Evolutionary conservation across 2,888 invertebrate genomes (phyloP).

Genomic region (Yponomeuta evonymella): DNA sequence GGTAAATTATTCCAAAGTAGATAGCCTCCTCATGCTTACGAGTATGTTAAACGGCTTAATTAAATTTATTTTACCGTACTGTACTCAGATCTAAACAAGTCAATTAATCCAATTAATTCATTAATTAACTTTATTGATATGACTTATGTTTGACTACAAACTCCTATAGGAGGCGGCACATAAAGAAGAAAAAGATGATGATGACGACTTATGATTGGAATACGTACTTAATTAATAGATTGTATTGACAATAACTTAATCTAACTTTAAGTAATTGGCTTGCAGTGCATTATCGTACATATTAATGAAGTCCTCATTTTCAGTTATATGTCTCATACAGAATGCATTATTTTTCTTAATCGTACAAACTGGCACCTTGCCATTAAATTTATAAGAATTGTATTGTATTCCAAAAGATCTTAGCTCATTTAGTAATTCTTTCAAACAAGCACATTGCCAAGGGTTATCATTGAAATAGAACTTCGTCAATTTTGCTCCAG

Average conservation of each 20-base stretch:
- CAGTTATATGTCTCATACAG: not conserved
- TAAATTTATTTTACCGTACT: no score
- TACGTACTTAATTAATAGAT: not conserved
- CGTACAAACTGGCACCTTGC: not conserved
- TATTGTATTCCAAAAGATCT: not conserved
- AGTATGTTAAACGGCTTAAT: no score
- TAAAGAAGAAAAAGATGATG: no score
- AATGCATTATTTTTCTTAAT: not conserved
- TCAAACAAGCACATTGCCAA: constrained; percentile 18
- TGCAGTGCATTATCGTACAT: not conserved
- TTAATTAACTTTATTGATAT: no score
- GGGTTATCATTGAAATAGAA: constrained; percentile 18
- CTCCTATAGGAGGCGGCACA: no score
- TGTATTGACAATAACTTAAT: not conserved
- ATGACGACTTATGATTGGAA: no score
- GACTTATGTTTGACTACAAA: no score
- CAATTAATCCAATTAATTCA: no score
- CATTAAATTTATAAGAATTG: constrained; percentile 4
- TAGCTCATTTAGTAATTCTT: constrained; percentile 9
- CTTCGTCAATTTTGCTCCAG: constrained; percentile 14
- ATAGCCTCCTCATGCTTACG: no score
- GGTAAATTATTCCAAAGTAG: no score
- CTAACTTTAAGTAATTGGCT: not conserved
- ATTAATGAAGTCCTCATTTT: not conserved
- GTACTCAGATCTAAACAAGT: no score